Evolutionary conservation across 1,140 invertebrate genomes (phyloP), one percentile per base, ranked within the genome.

Genomic region (Euschistus heros): DNA sequence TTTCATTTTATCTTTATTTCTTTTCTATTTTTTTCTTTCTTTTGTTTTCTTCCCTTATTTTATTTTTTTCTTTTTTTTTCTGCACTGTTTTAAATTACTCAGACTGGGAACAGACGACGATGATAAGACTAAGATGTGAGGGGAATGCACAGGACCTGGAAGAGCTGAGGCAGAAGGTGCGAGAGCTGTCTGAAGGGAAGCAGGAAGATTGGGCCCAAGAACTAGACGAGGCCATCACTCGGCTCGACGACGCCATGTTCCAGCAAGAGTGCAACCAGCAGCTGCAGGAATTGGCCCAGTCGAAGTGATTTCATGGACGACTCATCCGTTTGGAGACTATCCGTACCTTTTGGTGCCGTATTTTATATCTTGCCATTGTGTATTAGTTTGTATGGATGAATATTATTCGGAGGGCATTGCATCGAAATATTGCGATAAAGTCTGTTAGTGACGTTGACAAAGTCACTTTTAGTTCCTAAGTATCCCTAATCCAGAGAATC

Each of bases 141-240:
- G 33, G 33, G 33, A 37, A 37, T 10, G 6, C 33, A 37, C 47
- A 73, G 71, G 71, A 73, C 54, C 61, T 74, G 54, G 72, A 74
- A 59, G 69, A 71, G 60, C 37, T 73, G 13, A 62, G 69, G 44
- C 68, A 68, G 62, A 70, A 70, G 55, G 72, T 74, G 15, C 68
- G 68, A 57, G 71, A 72, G 59, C 61, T 73, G 20, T 71, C 73
- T 8, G 71, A 69, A 17, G 67, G 67, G 14, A 67, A 66, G 17
- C 66, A 62, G n/a, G 68, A 68, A 17, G 66, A 64, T 13, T 74
- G 73, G 73, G 73, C 72, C 57, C 67, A 59, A 15, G 72, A 73
- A 66, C 64, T 73, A 15, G 70, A 65, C 47, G 71, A 69, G 37
- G 69, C 72, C 24, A 70, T 74, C 15, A 62, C 68, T 2, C 69